These are phyloP conservation scores for Orthosia cruda DNA, from an alignment of 2,888 invertebrate species.

Conservation along the genomic window DNA sequence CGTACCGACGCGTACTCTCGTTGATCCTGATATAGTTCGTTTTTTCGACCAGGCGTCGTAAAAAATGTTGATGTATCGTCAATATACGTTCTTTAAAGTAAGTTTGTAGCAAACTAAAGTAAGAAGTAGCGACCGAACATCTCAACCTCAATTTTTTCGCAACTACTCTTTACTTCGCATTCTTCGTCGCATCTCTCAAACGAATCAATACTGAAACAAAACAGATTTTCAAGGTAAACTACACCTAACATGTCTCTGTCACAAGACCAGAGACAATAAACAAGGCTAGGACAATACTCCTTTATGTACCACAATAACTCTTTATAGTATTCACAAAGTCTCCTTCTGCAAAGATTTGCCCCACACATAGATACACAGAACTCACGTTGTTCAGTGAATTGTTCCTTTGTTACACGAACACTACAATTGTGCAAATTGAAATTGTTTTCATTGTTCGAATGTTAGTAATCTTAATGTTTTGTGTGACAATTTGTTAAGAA, in stretches of 20 bases:
- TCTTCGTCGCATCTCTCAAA: constrained; percentile 15
- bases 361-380: constrained; percentile 75
- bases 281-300: constrained; percentile 85
- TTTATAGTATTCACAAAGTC: constrained; percentile 86
- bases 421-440: constrained; percentile 71
- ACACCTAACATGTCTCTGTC: constrained; percentile 73
- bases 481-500: constrained; percentile 45
- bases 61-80: background rate
- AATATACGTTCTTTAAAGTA: too few relatives aligned
- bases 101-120: too few relatives aligned
- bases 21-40: background rate
- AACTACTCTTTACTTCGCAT: background rate
- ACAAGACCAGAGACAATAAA: constrained; percentile 83
- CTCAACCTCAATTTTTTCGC: background rate
- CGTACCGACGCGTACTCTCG: background rate
- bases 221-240: constrained; percentile 77
- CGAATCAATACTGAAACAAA: constrained; percentile 57
- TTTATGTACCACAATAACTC: constrained; percentile 85
- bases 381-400: constrained; percentile 78
- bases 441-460: constrained; percentile 66
- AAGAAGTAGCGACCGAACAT: background rate
- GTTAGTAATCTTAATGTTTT: constrained; percentile 59
- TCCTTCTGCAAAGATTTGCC: constrained; percentile 88
- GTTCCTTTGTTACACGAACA: constrained; percentile 79
- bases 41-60: background rate